phyloP scores from a whole-genome alignment of 2,888 invertebrate genomes.

The Nymphalis polychloros region DNA sequence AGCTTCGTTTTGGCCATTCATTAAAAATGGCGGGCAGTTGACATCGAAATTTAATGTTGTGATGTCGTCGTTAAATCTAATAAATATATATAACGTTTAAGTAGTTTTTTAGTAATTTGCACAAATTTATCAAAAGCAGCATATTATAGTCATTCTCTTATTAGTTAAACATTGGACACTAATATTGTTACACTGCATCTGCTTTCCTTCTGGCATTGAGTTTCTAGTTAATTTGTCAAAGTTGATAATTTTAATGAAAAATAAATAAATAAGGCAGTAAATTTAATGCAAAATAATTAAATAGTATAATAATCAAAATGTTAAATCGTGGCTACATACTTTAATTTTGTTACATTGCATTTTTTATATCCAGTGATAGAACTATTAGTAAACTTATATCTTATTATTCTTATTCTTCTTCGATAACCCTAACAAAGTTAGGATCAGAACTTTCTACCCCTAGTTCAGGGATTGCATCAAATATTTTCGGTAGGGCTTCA shows the following conservation, averaged over 20 bases:
- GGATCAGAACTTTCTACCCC: conserved; percentile 31
- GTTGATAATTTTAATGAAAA: no score
- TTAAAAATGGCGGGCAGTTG: background rate
- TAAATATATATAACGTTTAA: background rate
- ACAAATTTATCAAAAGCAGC: no score
- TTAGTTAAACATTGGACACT: no score
- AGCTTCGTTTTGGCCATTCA: background rate
- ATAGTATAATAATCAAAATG: background rate
- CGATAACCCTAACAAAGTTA: conserved; percentile 20
- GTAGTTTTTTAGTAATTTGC: no score
- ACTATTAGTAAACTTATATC: conserved; percentile 25
- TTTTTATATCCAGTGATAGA: conserved; percentile 26
- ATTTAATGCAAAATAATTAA: background rate
- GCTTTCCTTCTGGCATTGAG: no score
- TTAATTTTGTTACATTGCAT: conserved; percentile 24
- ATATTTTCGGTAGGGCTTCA: conserved; percentile 37
- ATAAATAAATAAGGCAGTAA: no score
- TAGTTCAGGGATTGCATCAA: conserved; percentile 31
- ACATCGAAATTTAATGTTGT: background rate
- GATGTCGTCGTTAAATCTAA: background rate
- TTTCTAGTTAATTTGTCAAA: no score
- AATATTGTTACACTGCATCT: no score
- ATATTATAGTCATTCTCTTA: no score
- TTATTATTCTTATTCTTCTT: conserved; percentile 32
- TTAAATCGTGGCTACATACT: conserved; percentile 17